phyloP scores from a whole-genome alignment of 2,113 vertebrate species.

The Corydoras maculifer region DNA sequence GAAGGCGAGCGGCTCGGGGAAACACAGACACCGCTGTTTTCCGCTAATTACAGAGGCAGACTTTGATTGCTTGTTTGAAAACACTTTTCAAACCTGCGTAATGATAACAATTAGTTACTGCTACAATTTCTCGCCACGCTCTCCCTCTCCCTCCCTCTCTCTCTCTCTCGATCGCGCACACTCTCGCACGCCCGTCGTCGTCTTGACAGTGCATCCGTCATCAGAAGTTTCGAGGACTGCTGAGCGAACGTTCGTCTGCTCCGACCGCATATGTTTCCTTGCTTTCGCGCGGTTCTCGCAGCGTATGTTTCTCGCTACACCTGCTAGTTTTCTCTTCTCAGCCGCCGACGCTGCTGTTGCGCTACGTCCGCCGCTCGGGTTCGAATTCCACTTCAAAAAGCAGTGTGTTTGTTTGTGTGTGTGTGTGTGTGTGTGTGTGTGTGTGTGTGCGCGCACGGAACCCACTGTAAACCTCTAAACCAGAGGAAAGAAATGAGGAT shows the following conservation, averaged over 20 bases:
- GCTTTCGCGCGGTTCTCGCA: slow-evolving; percentile 11
- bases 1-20: slow-evolving; percentile 25
- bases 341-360: no score
- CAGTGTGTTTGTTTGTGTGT: no score
- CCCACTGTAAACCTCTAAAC: no score
- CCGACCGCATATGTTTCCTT: slow-evolving; percentile 18
- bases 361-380: no score
- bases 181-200: not conserved
- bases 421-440: no score
- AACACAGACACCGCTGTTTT: slow-evolving; percentile 49
- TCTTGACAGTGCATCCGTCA: slow-evolving; percentile 32
- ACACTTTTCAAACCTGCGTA: slow-evolving; percentile 69
- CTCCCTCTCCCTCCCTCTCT: slow-evolving; percentile 4
- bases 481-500: no score
- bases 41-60: slow-evolving; percentile 66
- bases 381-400: not conserved
- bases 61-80: slow-evolving; percentile 77
- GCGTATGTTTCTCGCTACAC: not conserved
- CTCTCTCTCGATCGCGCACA: not conserved
- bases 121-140: slow-evolving; percentile 47
- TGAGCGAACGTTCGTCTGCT: slow-evolving; percentile 24
- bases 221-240: slow-evolving; percentile 8
- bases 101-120: slow-evolving; percentile 68
- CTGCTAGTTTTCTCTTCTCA: not conserved
- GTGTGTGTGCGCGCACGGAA: no score